phyloP scores from a whole-genome alignment of 2,888 invertebrate genomes.

The Erebia ligea region DNA sequence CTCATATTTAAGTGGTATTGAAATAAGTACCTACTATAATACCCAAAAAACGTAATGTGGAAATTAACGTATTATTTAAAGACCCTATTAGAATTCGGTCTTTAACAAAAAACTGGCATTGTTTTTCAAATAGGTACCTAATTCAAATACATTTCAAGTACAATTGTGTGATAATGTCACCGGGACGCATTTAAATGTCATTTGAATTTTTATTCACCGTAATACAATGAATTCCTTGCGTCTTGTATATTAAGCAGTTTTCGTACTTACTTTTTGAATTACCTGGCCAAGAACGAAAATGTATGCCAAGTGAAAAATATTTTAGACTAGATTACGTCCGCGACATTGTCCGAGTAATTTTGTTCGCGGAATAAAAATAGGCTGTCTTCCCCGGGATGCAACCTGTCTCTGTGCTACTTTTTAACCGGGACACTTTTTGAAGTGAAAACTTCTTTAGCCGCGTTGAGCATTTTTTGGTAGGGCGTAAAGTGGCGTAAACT shows the following conservation, averaged over 20 bases:
- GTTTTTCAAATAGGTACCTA: conserved; percentile 16
- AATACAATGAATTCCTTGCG: conserved; percentile 18
- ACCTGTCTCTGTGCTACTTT: no score
- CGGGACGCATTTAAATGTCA: conserved; percentile 18
- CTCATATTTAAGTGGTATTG: not conserved
- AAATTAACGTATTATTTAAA: not conserved
- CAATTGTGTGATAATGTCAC: conserved; percentile 24
- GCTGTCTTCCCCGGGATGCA: no score
- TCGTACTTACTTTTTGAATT: conserved; percentile 9
- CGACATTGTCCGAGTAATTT: no score
- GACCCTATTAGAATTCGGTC: conserved; percentile 1
- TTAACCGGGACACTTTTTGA: no score
- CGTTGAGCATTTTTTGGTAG: no score
- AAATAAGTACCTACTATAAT: not conserved
- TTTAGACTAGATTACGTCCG: no score
- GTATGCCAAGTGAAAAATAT: not conserved
- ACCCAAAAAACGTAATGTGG: not conserved
- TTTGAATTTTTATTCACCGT: conserved; percentile 26
- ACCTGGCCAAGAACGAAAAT: not conserved
- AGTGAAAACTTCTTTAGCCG: no score
- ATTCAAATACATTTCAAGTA: conserved; percentile 13
- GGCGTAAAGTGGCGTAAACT: no score
- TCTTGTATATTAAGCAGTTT: conserved; percentile 17
- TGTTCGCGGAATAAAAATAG: no score
- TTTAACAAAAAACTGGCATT: conserved; percentile 2